A percentile compares a stretch with the other conserved stretches of the same genome.
These are phyloP conservation scores for Florisuga fusca DNA, from an alignment of 2,797 vertebrate genomes.

Conservation along the genomic window DNA sequence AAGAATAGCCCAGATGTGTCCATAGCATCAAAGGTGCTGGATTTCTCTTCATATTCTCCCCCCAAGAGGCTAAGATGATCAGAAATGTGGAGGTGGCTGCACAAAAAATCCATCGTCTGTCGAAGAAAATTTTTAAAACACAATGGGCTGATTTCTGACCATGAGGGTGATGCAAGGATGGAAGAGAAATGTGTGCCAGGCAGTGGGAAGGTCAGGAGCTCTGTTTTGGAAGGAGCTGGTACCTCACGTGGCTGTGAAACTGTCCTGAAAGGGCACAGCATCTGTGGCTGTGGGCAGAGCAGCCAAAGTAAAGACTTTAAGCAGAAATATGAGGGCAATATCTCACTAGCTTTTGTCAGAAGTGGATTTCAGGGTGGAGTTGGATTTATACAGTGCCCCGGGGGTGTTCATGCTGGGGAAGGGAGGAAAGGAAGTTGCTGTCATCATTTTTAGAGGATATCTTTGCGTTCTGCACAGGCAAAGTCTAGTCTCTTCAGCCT, in stretches of 20 bases:
- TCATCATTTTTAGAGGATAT: not conserved
- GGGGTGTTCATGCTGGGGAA: not conserved
- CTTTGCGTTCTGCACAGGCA: not conserved
- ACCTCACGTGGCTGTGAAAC: not conserved
- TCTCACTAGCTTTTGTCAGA: not conserved
- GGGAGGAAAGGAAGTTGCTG: not conserved
- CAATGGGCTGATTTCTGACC: not conserved
- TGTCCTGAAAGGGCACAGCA: not conserved
- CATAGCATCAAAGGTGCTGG: not conserved
- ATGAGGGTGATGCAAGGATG: not conserved
- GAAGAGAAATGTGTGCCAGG: not conserved
- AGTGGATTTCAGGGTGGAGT: not conserved
- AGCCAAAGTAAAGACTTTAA: no score
- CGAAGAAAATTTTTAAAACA: not conserved
- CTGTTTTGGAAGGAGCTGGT: not conserved
- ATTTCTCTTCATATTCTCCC: not conserved
- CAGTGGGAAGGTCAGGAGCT: not conserved
- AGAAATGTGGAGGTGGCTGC: not conserved
- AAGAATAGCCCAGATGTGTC: not conserved
- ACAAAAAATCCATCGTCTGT: not conserved
- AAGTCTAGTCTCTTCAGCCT: no score
- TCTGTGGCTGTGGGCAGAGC: no score
- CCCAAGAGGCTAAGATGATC: not conserved
- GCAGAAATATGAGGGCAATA: accelerated
- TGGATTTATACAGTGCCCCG: accelerated